A percentile compares a stretch with the other conserved stretches of the same genome.
These are phyloP conservation scores for Acanthis flammea DNA, from an alignment of 2,797 vertebrate genomes.

Conservation along the genomic window DNA sequence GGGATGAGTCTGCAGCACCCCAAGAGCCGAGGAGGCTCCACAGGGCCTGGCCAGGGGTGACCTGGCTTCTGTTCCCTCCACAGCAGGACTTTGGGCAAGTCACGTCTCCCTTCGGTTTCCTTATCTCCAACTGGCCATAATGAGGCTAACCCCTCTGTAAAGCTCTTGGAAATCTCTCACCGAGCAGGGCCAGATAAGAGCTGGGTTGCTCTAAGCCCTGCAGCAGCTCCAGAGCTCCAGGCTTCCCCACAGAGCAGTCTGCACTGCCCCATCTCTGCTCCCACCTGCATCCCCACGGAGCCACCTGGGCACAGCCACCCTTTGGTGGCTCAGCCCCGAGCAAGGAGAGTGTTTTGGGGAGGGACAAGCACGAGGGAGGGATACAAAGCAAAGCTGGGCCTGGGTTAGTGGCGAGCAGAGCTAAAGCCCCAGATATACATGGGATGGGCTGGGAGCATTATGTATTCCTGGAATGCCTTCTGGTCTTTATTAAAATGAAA, in stretches of 20 bases:
- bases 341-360: not conserved
- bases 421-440: constrained; percentile 44
- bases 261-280: not conserved
- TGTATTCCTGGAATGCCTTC: constrained; percentile 70
- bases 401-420: not conserved
- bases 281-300: not conserved
- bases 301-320: not conserved
- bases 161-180: constrained; percentile 18
- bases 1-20: not conserved
- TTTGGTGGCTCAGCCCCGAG: not conserved
- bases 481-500: constrained; percentile 75
- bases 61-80: not conserved
- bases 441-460: constrained; percentile 47
- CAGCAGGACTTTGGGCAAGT: not conserved
- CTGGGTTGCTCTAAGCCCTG: not conserved
- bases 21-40: fast-evolving
- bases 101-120: not conserved
- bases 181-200: not conserved
- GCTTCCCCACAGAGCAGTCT: not conserved
- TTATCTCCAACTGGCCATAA: not conserved
- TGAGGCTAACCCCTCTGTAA: not conserved
- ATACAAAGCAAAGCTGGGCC: not conserved
- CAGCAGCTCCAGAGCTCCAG: not conserved
- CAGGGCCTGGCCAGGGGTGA: fast-evolving
- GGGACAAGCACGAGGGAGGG: not conserved